Base-by-base conservation (phyloP, 2,888 invertebrate species). In the Plagodis dolabraria region DNA sequence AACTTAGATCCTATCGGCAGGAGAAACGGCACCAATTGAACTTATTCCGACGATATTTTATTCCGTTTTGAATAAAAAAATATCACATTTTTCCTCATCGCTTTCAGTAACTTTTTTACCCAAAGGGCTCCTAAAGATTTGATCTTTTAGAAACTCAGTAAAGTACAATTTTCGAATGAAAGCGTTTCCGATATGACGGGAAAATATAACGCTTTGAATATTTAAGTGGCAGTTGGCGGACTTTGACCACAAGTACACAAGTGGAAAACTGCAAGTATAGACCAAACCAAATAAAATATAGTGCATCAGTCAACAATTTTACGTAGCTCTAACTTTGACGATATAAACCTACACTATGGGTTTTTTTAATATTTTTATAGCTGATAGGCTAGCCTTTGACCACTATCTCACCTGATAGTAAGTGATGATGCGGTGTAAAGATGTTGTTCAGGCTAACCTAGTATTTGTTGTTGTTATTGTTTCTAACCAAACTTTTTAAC, bases 1-100 rank as follows among this genome's bases (percentile, higher is more conserved):
- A 89, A 89, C 78, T 88, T 87, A 74, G 80, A 79, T 79, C 67
- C 71, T 83, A 87, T 86, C 78, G 77, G 56, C 67, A 67, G 67
- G 67, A 70, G 70, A 75, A 67, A 71, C 66, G 65, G 59, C 56
- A 61, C 56, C 68, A 63, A 72, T 74, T 64, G 65, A 60, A 55
- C 67, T 60, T 69, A 54, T 69, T 70, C 67, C 57, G 63, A 57
- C 64, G 59, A 55, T 72, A 76, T 74, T 76, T 76, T 69, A 72
- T 71, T 69, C 61, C 55, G 53, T 65, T 77, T 77, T 77, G 70
- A 79, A 81, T 79, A 67, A 70, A 40, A n/a, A 65, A 69, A 67
- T 59, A 60, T 63, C 67, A 69, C 61, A 71, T 75, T 76, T 77
- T 75, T 72, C 69, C 63, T 73, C 71, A 77, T 82, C 75, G 66